Evolutionary conservation across 2,113 vertebrate species (phyloP), one percentile per base, ranked within the genome.

Genomic region (Coturnix japonica): DNA sequence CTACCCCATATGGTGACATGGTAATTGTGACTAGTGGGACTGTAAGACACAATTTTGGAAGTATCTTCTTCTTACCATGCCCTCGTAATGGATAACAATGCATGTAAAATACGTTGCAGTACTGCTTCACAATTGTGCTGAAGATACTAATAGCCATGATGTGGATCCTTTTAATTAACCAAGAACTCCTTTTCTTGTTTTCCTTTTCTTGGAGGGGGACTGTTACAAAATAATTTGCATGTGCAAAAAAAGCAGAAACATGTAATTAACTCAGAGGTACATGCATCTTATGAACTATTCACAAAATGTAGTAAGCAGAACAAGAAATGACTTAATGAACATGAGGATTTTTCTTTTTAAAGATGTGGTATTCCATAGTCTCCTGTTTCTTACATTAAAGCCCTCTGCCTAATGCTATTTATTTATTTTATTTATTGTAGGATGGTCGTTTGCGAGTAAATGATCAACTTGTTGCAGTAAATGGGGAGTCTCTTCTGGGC

Each of bases 401-500:
- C 5, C 6, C 30, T 56, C 22, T 59, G 26, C 28, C 26, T 46
- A 39, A 10, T 51, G 17, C 8, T 13, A 21, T 49, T 33, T 3
- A 2, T 7, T 9, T 7, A 10, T 47, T 47, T 54, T 46, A 20
- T 77, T 6, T 12, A 69, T 15, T n/a, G 25, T 92, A 99, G 99
- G 99, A 99, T 37, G 98, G 99, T 3, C 99, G 99, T 5, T 96
- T 99, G 61, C 90, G 97, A 30, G 92, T 98, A 15, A 99, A 99
- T 65, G 99, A 99, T 94, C 99, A 99, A 94, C 97, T 99, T 95
- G 97, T 99, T 31, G 99, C 98, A 0, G 98, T 99, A n/a, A 99
- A 99, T 11, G 98, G 99, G 7, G 99, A 99, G 87, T 98, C 98
- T 1, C 97, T 99, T 74, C 93, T 99, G 94, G 98, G 98, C 75